phyloP scores from a whole-genome alignment of 2,888 invertebrate genomes.

The Melolontha melolontha region DNA sequence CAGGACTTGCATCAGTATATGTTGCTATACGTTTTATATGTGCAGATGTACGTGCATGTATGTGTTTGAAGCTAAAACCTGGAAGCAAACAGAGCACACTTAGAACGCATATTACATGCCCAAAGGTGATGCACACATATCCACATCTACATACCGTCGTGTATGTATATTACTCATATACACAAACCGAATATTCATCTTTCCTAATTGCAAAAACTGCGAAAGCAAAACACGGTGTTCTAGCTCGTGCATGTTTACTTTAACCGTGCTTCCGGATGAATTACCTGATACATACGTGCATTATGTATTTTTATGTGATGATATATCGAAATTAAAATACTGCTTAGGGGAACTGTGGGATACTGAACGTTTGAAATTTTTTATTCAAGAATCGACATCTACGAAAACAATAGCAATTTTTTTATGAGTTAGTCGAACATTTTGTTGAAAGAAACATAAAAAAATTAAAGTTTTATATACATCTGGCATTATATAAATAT shows the following conservation, averaged over 20 bases:
- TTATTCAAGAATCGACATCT: no score
- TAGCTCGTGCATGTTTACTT: slow-evolving; percentile 23
- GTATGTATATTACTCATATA: background rate
- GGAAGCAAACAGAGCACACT: slow-evolving; percentile 39
- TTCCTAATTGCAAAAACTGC: slow-evolving; percentile 34
- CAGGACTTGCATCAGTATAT: slow-evolving; percentile 28
- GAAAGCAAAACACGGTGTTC: slow-evolving; percentile 16
- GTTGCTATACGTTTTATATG: background rate
- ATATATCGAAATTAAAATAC: no score
- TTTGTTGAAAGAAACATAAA: no score
- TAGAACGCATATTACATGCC: slow-evolving; percentile 29
- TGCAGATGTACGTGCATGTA: slow-evolving; percentile 1
- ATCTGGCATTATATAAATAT: no score
- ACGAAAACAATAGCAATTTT: no score
- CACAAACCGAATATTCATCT: slow-evolving; percentile 31
- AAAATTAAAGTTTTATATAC: no score
- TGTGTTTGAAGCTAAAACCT: slow-evolving; percentile 32
- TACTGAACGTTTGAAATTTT: no score
- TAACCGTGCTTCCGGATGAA: background rate
- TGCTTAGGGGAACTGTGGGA: no score
- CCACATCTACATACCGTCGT: background rate
- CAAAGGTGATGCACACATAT: slow-evolving; percentile 30
- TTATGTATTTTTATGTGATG: no score
- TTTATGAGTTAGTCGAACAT: no score
- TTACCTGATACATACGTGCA: no score